Base-by-base conservation (phyloP, 2,888 invertebrate genomes). In the Vanessa cardui region DNA sequence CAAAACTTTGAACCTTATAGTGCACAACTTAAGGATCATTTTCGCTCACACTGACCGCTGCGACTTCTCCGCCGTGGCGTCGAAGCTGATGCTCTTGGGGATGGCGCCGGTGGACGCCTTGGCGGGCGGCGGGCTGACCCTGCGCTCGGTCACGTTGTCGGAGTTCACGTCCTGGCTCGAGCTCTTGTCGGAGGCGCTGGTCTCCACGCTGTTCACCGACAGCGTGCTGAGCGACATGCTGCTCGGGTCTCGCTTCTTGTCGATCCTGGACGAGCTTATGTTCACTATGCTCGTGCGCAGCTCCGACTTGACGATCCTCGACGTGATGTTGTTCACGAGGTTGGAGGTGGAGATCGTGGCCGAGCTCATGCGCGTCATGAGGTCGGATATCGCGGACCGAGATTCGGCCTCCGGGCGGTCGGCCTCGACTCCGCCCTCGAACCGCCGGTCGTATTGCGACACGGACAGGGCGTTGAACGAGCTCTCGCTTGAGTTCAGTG, bases 11-110 rank as follows among this genome's bases (percentile, higher is more conserved):
- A 39, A 4, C 6, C 16, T 47, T 47, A 56, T 33, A n/a, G 9
- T 18, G n/a, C n/a, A 33, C n/a, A 31, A 18, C 2, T 15, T 8
- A n/a, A 31, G 18, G 6, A 33, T 31, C n/a, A 31, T n/a, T n/a
- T 46, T n/a, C 16, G 18, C 6, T 20, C 6, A 9, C 9, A 68
- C 80, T 72, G 3, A 92, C 89, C 95, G 95, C 77, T 96, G 96
- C 2, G 95, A 94, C 76, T 97, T 96, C 80, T 97, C 97, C 0
- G 97, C 97, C 0, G 97, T 97, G 83, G 97, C 96, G 87, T 98
- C 98, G 78, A 98, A 98, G 83, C 97, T 97, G 77, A 98, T 98
- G 80, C 97, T 98, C 88, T 98, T 98, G 1, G 97, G 97, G 78
- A 98, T 98, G 1, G 97, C 97, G 0, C 97, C 97, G 0, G 96